Percentiles rank a stretch among this genome's conserved stretches.
Conservation (phyloP, 2,888 invertebrate genomes). For the Drosophila austrosaltans region DNA sequence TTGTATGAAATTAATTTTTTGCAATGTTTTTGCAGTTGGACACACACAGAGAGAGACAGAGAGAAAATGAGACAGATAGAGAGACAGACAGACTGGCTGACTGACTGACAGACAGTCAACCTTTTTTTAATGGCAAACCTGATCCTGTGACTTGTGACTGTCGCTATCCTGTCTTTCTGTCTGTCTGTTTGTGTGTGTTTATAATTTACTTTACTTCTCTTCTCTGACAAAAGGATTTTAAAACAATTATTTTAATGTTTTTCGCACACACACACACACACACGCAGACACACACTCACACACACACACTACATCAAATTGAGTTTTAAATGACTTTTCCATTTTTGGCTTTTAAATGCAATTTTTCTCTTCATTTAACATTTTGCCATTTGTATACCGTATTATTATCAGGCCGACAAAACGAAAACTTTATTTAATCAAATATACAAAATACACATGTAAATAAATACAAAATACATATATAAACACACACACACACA, state of each 20-base stretch:
- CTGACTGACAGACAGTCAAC: conserved; percentile 22
- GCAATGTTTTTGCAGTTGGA: conserved; percentile 68
- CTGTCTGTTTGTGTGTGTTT: conserved; percentile 54
- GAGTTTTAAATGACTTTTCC: conserved; percentile 76
- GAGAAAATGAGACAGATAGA: conserved; percentile 21
- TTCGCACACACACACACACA: conserved; percentile 53
- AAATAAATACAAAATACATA: conserved; percentile 43
- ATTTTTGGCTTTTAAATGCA: conserved; percentile 77
- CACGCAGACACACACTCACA: conserved; percentile 17
- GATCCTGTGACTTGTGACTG: conserved; percentile 72
- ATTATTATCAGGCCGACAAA: conserved; percentile 23
- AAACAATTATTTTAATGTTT: conserved; percentile 80
- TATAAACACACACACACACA: conserved; percentile 32
- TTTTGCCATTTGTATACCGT: conserved; percentile 43
- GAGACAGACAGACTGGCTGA: conserved; percentile 17
- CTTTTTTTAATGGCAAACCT: conserved; percentile 63
- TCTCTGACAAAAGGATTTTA: conserved; percentile 76
- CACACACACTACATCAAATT: conserved; percentile 57
- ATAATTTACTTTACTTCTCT: conserved; percentile 76
- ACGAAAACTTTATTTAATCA: conserved; percentile 53
- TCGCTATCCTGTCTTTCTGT: conserved; percentile 69
- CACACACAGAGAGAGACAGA: conserved; percentile 24
- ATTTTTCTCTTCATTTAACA: conserved; percentile 79
- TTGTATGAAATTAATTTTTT: conserved; percentile 72
- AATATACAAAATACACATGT: conserved; percentile 47